Evolutionary conservation across 2,888 invertebrate genomes (phyloP).

Genomic region (Deroplatys truncata): DNA sequence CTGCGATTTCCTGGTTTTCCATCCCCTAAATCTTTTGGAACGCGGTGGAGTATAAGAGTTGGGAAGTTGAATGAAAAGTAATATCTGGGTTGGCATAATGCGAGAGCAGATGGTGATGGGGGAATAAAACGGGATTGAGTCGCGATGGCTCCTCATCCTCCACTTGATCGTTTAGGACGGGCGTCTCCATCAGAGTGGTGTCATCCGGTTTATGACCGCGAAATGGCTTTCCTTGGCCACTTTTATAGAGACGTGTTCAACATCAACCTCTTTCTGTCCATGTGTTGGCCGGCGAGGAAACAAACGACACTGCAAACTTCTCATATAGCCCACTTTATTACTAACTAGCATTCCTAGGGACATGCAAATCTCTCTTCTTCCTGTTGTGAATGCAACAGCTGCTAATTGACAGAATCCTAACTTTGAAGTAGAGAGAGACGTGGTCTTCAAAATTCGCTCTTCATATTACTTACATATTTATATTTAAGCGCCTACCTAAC

Average conservation of each 20-base stretch:
- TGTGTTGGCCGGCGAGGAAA: no score
- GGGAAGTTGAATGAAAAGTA: not conserved
- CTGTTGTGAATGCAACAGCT: no score
- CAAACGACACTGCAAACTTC: no score
- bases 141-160: not conserved
- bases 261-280: not conserved
- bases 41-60: not conserved
- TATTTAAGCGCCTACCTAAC: no score
- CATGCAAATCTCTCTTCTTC: no score
- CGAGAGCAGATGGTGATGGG: not conserved
- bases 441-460: no score
- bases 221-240: not conserved
- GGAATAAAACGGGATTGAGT: not conserved
- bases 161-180: not conserved
- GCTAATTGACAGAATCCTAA: no score
- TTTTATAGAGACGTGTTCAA: not conserved
- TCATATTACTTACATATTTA: no score
- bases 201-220: not conserved
- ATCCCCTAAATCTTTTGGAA: not conserved
- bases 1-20: not conserved
- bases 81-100: not conserved
- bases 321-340: no score
- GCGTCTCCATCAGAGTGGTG: not conserved
- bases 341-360: no score
- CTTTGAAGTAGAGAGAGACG: no score